Evolutionary conservation across 2,888 invertebrate genomes (phyloP), one percentile per base, ranked within the genome.

Genomic region (Drosophila dives): DNA sequence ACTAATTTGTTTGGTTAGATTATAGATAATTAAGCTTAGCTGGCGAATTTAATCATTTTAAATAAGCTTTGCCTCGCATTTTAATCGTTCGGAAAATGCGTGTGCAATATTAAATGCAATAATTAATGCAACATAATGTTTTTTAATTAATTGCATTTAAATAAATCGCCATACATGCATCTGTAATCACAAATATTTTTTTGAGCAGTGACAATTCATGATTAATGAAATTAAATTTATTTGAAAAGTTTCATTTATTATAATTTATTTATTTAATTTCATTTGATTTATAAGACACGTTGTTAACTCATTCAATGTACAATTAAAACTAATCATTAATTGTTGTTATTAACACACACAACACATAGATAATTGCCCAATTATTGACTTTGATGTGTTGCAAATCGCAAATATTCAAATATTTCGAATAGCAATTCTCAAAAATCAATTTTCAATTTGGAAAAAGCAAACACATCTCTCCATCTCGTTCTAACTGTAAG

Each of bases 1-100:
- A 62, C 65, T 60, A 63, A 63, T 63, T 72, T 66, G 72, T 60
- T 63, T 29, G 60, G 55, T 29, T 51, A 29, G 38, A 36, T 38
- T 34, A 32, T 15, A 23, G 4, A 26, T 55, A 54, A 62, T 54
- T 26, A 23, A 33, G 33, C 42, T 29, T 6, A 54, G 26, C 2
- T 33, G 45, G 23, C 11, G 17, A 17, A 15, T 17, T 45, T 23
- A 17, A 23, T 8, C 11, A 40, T 29, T 36, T 38, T 8, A n/a
- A 29, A n/a, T 59, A 12, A 6, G n/a, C 17, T 23, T 45, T 58
- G 45, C 4, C 17, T 5, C 2, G 2, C 40, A 7, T 49, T 45
- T 40, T 34, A 63, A 60, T 63, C 63, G 40, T 4, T 8, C 17
- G 15, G 2, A 4, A 17, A 26, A 17, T 17, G 49, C 26, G 26